These are phyloP conservation scores for Aplodontia rufa DNA, from an alignment of 2,113 vertebrate genomes.

Conservation along the genomic window DNA sequence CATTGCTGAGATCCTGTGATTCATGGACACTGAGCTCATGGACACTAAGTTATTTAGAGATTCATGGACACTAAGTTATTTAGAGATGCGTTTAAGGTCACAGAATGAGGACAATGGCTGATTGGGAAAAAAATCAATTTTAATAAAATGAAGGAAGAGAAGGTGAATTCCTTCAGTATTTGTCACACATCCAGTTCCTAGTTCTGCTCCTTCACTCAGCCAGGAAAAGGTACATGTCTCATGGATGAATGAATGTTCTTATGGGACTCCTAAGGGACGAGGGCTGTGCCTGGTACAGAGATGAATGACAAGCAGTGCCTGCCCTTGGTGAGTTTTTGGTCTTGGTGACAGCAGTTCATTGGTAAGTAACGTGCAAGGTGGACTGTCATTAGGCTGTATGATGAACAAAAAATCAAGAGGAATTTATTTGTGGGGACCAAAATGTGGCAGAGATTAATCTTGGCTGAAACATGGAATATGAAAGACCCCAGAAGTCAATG, in stretches of 20 bases:
- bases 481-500: background rate
- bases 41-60: background rate
- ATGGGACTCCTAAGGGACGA: no score
- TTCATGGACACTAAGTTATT: background rate
- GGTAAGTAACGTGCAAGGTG: background rate
- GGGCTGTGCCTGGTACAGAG: fast-evolving
- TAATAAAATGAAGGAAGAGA: background rate
- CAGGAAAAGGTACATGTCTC: background rate
- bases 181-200: background rate
- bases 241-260: background rate
- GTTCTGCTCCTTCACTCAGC: background rate
- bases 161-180: background rate
- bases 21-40: background rate
- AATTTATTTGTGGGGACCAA: background rate
- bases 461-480: background rate
- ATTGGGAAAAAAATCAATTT: background rate
- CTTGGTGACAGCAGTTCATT: background rate
- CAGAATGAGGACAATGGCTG: background rate
- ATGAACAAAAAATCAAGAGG: background rate
- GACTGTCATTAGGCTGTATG: background rate
- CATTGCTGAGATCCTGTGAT: background rate
- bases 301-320: fast-evolving
- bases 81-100: background rate
- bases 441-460: background rate
- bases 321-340: no score